Evolutionary conservation across 2,797 vertebrate genomes (phyloP), one percentile per base, ranked within the genome.

Genomic region (Hydrolagus colliei): DNA sequence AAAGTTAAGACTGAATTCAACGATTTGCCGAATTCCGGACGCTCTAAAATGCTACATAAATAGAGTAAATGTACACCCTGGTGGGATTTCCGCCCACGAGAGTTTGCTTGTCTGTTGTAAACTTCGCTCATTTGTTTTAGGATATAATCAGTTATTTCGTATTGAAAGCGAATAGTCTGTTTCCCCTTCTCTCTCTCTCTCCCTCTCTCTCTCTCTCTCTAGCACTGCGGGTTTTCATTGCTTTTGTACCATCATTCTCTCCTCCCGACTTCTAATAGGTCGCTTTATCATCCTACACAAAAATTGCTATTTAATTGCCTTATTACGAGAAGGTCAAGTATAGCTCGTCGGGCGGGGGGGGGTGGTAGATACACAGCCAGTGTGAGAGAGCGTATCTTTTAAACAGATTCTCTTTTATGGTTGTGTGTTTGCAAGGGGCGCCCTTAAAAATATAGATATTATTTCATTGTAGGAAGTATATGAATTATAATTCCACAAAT

Each of bases 311-410:
- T 84, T 84, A 84, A 84, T 84, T 84, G n/a, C 65, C 79, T 71
- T 84, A 84, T 84, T 84, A 71, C 65, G 27, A 84, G 65, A 82
- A 84, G 79, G 79, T 84, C 79, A 84, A 84, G 79, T 84, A 84
- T 71, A 71, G 32, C 32, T 67, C 16, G 78, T 22, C n/a, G 62
- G 22, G 52, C 59, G 22, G 9, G 20, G 2, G 13, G 52, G 12
- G 5, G 32, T 5, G 27, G 32, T 67, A 2, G 63, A 41, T 35
- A 20, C 32, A 52, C 41, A 52, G 41, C 41, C 41, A 52, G 41
- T 52, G 2, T 52, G 41, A 52, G 16, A 41, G 22, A 84, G 32
- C 65, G 63, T 18, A n/a, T 71, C 41, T 52, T 84, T 35, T 9
- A 20, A 71, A 32, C 6, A 9, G 78, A 35, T 68, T 67, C 14